Evolutionary conservation across 2,113 vertebrate genomes (phyloP).

Genomic region (Cichladusa arquata): DNA sequence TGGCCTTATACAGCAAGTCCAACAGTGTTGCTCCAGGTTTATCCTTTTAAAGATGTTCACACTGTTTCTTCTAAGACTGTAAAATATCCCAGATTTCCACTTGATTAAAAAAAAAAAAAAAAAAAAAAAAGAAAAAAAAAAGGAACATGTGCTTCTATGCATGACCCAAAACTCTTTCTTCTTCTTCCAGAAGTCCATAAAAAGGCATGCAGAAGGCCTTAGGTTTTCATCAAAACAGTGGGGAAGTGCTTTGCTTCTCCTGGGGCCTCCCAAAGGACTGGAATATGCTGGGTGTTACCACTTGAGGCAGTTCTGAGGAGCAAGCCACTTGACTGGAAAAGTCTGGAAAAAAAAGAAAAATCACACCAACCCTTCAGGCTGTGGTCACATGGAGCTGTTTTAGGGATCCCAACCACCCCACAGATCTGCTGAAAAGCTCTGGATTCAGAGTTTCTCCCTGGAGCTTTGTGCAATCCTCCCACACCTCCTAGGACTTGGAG

Average conservation of each 20-base stretch:
- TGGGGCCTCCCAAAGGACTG: background rate
- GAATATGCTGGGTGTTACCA: background rate
- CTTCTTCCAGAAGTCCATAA: background rate
- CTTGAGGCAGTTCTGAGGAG: background rate
- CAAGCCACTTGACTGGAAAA: background rate
- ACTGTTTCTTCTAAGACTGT: background rate
- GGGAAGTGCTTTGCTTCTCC: background rate
- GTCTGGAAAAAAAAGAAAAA: background rate
- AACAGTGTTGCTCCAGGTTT: background rate
- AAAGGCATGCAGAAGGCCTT: background rate
- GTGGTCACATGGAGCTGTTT: slow-evolving; percentile 33
- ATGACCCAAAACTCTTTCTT: background rate
- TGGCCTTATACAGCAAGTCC: background rate
- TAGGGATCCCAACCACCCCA: slow-evolving; percentile 10
- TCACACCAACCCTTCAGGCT: background rate
- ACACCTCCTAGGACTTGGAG: slow-evolving; percentile 28
- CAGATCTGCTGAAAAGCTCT: slow-evolving; percentile 28
- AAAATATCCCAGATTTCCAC: background rate
- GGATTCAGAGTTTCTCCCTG: slow-evolving; percentile 4
- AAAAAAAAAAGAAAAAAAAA: too few relatives aligned
- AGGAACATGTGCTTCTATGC: background rate
- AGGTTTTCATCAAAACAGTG: background rate
- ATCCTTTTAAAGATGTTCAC: background rate
- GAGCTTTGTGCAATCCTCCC: slow-evolving; percentile 45
- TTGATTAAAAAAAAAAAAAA: background rate